phyloP scores from a whole-genome alignment of 1,140 invertebrate genomes.

The Octopus bimaculoides region DNA sequence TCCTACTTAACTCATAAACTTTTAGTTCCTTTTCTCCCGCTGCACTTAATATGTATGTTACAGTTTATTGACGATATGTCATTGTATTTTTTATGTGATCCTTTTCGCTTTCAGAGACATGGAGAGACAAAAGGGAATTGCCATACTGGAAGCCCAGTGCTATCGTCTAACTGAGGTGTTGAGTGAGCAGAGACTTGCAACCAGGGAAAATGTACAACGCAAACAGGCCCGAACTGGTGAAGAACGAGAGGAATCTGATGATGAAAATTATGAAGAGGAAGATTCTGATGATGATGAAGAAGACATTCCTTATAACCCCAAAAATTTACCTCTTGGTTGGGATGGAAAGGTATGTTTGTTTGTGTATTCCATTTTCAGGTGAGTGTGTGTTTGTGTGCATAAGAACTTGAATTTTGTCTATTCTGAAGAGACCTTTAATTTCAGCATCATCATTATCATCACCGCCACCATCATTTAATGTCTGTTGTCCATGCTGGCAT shows the following conservation, averaged over 20 bases:
- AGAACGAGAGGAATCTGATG: constrained; percentile 64
- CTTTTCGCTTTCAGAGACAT: constrained; percentile 47
- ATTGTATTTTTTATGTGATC: not conserved
- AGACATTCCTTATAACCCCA: constrained; percentile 97
- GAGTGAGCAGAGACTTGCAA: constrained; percentile 77
- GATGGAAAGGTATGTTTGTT: constrained; percentile 81
- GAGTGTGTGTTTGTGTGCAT: not conserved
- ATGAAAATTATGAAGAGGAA: constrained; percentile 74
- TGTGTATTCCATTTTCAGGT: not conserved
- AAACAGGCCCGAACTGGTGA: constrained; percentile 96
- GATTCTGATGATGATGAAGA: constrained; percentile 76
- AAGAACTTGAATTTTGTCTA: no score
- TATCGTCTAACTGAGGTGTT: constrained; percentile 75
- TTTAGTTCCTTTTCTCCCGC: no score
- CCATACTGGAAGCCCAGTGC: constrained; percentile 82
- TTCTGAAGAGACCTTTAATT: no score
- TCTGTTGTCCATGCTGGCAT: no score
- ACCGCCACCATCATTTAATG: not conserved
- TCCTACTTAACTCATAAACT: no score
- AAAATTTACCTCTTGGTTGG: constrained; percentile 98
- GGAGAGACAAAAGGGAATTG: constrained; percentile 64
- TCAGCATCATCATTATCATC: not conserved
- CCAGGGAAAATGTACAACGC: constrained; percentile 96
- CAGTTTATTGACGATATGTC: no score
- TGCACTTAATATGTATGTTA: no score